Evolutionary conservation across 1,140 invertebrate species (phyloP), one percentile per base, ranked within the genome.

Genomic region (Achatina immaculata): DNA sequence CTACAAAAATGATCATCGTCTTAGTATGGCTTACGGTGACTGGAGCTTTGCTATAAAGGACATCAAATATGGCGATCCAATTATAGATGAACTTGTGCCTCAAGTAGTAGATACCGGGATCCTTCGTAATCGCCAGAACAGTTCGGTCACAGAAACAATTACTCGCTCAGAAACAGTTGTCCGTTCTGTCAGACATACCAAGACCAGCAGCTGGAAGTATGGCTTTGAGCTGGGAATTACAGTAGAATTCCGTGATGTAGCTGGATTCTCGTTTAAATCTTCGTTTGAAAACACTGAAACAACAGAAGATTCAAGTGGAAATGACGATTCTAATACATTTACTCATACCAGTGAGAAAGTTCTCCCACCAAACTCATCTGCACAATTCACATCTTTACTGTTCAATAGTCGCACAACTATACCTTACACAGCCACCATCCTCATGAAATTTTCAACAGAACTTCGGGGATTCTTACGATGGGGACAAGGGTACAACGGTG

Each of bases 1-100:
- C 6, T 48, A 75, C 28, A 75, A 31, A n/a, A 38, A 1, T 36
- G 45, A 55, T 55, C 24, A 75, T 31, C 42, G 72, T 4, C 65
- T 68, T 14, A 36, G 11, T 24, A 68, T 68, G 28, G 65, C 31
- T 3, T 68, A 68, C 28, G 65, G 65, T 21, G 65, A 68, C 65
- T 68, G 65, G 65, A 31, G 38, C 11, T 68, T 68, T 68, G 65
- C 65, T 34, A 55, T 75, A 6, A 75, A 75, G 72, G 72, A 75
- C 1, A 75, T 75, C 6, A 58, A 28, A 7, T 75, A n/a, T 75
- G 72, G 72, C 24, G 40, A 75, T 0, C 24, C 43, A 19, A n/a
- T 75, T 6, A 42, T 28, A 19, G n/a, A 75, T 19, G 72, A 75
- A 0, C 2, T 75, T 2, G 16, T n/a, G 9, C 24, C 72, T 3